Base-by-base conservation (phyloP, 2,797 vertebrate species). In the Falco concolor region DNA sequence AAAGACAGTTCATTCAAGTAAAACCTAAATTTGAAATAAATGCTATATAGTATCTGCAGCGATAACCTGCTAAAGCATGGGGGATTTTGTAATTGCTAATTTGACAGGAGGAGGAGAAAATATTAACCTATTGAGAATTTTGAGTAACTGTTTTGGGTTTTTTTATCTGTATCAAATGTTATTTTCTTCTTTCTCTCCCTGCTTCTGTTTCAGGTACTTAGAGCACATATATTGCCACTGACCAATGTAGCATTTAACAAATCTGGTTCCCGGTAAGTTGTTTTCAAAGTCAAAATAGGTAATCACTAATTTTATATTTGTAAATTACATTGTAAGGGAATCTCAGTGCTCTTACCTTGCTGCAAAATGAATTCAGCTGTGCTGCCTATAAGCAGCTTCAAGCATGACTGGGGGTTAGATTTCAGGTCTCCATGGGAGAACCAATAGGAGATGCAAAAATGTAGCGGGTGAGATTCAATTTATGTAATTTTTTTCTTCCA, bases 241-340 rank as follows among this genome's bases (percentile, higher is more conserved):
- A 99, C 99, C 50, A 99, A 99, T 32, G 98, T 99, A n/a, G 99
- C 99, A n/a, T 99, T 99, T 97, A 99, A 99, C 97, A 99, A 99
- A 98, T 98, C 99, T 24, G 99, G 99, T 89, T 99, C 99, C 30
- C 98, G 98, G 99, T 99, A 98, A 98, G 98, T 94, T 67, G 59
- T 49, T 76, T 90, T 90, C 44, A 42, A 64, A 90, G 78, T 69
- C 57, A 77, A 81, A 91, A 32, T 50, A 50, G 2, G 12, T 50
- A 56, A 83, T 84, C 14, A 9, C 56, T 72, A 54, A 63, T 34
- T 87, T 90, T 67, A 10, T 85, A 69, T 60, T 54, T 83, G 28
- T 61, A 68, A 87, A 68, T 79, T 65, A 77, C 88, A 61, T 56
- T 28, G 32, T 50, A 70, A 60, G 49, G 24, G 52, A 73, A 56